A percentile compares a stretch with the other conserved stretches of the same genome.
Conservation (phyloP, 2,888 invertebrate species). For the Ametastegia equiseti region DNA sequence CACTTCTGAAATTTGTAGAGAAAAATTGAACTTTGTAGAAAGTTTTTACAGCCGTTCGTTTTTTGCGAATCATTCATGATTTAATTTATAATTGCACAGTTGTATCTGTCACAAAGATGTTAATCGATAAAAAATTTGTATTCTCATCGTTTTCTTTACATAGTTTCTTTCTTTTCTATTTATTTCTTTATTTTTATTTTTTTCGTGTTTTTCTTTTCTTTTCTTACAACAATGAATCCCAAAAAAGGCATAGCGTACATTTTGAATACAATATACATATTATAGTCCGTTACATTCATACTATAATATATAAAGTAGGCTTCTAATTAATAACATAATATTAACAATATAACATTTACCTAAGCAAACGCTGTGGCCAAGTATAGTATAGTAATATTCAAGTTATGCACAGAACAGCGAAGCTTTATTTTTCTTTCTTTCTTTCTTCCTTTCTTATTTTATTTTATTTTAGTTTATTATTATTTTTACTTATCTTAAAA, state of each 20-base stretch:
- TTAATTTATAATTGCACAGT: neutral
- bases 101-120: neutral
- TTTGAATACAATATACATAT: conserved; percentile 37
- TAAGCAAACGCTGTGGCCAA: conserved; percentile 15
- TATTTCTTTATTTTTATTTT: neutral
- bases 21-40: neutral
- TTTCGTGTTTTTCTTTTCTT: neutral
- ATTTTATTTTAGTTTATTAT: too few species aligned
- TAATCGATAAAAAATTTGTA: neutral
- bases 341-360: conserved; percentile 32
- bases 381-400: neutral
- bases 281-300: conserved; percentile 40
- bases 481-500: neutral
- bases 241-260: conserved; percentile 39
- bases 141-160: too few species aligned
- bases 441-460: too few species aligned
- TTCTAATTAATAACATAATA: conserved; percentile 33
- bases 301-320: conserved; percentile 33
- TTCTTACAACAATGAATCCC: conserved; percentile 27
- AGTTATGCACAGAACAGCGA: neutral
- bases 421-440: neutral
- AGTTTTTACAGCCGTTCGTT: neutral
- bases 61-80: conserved; percentile 15
- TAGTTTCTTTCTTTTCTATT: neutral
- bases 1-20: neutral